These are phyloP conservation scores for Todiramphus saurophagus DNA, from an alignment of 2,113 vertebrate genomes.

Conservation along the genomic window DNA sequence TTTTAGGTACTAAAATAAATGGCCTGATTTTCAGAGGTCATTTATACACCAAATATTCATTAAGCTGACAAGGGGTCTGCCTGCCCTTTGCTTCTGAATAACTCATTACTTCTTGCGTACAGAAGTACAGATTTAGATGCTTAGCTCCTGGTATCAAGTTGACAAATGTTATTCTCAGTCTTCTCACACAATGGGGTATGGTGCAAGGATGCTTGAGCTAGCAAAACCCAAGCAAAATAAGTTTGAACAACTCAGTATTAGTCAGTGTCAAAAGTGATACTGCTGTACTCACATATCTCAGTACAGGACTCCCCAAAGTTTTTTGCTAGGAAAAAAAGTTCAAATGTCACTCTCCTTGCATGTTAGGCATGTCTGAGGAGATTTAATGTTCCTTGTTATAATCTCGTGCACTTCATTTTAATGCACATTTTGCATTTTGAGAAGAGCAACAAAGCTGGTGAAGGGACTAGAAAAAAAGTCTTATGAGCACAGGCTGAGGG, in stretches of 20 bases:
- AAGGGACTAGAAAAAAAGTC: too few species aligned
- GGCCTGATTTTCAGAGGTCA: conserved; percentile 58
- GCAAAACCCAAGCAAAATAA: neutral
- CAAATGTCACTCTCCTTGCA: neutral
- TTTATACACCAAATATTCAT: conserved; percentile 52
- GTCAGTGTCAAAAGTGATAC: neutral
- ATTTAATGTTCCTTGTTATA: neutral
- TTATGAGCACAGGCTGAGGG: too few species aligned
- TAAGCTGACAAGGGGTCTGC: conserved; percentile 20
- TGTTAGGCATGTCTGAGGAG: neutral
- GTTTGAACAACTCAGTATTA: neutral
- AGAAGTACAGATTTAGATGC: conserved; percentile 3
- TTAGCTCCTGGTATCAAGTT: neutral
- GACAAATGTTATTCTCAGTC: neutral
- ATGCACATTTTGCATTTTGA: neutral
- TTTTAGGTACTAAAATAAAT: conserved; percentile 48
- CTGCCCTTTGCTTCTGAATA: conserved; percentile 40
- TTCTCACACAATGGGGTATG: neutral
- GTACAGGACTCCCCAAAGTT: neutral
- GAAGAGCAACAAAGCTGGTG: too few species aligned
- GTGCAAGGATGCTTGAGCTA: neutral
- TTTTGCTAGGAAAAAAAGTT: neutral
- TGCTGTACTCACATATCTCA: neutral
- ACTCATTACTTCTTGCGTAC: neutral
- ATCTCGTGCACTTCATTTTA: neutral